Evolutionary conservation across 2,888 invertebrate genomes (phyloP).

Genomic region (Trimorus sp.): DNA sequence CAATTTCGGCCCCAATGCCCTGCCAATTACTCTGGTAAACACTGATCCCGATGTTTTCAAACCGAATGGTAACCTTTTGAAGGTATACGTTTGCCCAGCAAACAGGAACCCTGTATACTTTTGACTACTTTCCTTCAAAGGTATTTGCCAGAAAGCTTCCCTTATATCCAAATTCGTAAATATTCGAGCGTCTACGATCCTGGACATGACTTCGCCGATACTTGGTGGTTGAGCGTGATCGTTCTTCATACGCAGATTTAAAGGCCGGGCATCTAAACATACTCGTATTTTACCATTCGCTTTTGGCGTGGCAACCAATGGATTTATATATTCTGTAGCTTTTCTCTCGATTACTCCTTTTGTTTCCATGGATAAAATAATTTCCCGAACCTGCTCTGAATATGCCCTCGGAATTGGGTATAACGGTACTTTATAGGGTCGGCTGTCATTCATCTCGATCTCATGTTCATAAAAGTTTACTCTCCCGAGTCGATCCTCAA

Average conservation of each 20-base stretch:
- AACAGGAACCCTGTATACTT: neutral
- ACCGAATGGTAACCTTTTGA: neutral
- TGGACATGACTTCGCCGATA: conserved; percentile 4
- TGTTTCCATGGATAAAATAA: neutral
- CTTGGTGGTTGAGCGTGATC: conserved; percentile 17
- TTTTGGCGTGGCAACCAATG: conserved; percentile 9
- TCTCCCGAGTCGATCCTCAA: conserved; percentile 7
- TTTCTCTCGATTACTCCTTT: conserved; percentile 11
- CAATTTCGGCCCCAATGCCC: neutral
- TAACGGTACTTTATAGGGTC: conserved; percentile 3
- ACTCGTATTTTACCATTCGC: conserved; percentile 11
- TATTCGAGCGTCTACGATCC: neutral
- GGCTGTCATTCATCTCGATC: neutral
- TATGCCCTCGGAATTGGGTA: conserved; percentile 5
- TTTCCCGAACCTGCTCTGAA: neutral
- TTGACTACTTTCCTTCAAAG: neutral
- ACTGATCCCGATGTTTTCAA: conserved; percentile 1
- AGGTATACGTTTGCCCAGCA: neutral
- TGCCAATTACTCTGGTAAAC: neutral
- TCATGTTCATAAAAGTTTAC: conserved; percentile 22
- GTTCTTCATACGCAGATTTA: conserved; percentile 1
- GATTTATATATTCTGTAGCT: conserved; percentile 11
- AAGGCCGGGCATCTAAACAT: conserved; percentile 6
- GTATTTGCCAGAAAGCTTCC: neutral
- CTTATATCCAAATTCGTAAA: neutral